Conservation (phyloP, 2,113 vertebrate species). For the Eidolon helvum region DNA sequence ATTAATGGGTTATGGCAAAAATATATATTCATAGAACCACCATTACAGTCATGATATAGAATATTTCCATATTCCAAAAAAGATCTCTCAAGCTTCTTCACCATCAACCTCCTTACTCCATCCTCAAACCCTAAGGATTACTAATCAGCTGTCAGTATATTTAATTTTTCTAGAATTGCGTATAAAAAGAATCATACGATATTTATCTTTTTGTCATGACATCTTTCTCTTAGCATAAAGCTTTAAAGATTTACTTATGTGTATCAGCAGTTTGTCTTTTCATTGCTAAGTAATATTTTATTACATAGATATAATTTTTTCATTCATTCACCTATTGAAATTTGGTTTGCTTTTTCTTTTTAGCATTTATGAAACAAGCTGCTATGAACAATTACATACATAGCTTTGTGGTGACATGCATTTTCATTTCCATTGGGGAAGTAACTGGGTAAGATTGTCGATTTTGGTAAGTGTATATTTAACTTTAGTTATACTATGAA, state of each 20-base stretch:
- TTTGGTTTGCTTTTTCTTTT: background rate
- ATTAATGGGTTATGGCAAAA: too few species aligned
- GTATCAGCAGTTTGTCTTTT: background rate
- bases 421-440: background rate
- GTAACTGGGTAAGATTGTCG: background rate
- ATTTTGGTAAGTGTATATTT: background rate
- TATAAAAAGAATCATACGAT: too few species aligned
- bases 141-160: too few species aligned
- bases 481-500: background rate
- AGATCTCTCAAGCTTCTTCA: too few species aligned
- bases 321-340: background rate
- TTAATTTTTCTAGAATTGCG: background rate
- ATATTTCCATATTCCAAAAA: too few species aligned
- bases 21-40: too few species aligned
- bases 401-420: background rate
- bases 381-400: background rate
- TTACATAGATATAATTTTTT: background rate
- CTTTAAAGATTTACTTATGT: background rate
- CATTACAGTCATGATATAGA: too few species aligned
- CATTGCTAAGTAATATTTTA: background rate
- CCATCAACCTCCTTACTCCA: too few species aligned
- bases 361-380: background rate
- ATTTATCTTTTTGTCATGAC: background rate
- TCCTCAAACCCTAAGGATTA: too few species aligned
- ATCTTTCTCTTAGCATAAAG: background rate